Evolutionary conservation across 2,888 invertebrate species (phyloP), one percentile per base, ranked within the genome.

Genomic region (Brenthis daphne): DNA sequence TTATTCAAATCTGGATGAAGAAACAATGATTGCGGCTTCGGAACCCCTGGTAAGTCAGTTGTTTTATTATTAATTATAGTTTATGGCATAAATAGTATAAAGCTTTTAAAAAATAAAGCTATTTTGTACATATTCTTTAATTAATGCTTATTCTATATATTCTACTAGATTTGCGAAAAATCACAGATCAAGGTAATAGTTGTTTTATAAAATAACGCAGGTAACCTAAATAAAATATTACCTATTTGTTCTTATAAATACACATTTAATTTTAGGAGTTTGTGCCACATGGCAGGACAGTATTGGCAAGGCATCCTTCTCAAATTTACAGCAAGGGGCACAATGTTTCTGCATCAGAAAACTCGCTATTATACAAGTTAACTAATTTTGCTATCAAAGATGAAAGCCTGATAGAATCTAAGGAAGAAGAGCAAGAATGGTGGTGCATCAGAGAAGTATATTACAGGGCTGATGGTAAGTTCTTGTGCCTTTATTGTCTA

Each of bases 21-120:
- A 94, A 94, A 95, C 93, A 92, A 97, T 97, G 96, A 97, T 97
- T 92, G 96, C 97, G 94, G 97, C 97, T 93, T 96, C 96, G 92
- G 97, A 97, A 94, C 97, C 97, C 93, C 94, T 96, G 96, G 97
- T 96, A 89, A 82, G 82, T 37, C 77, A 66, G 20, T 73, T 71
- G 75, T 77, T 68, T 20, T 76, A 75, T 68, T 56, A 12, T 54
- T 68, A 65, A 69, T 68, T 60, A 73, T 75, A 6, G 68, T 69
- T 55, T 57, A 53, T 16, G 61, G n/a, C 5, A 24, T 13, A 20
- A 43, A 24, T 48, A 48, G 13, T 1, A 58, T 33, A 33, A 3
- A 33, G 37, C 6, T 8, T 37, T 37, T 37, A 8, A 37, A 37
- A 37, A 37, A 6, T 37, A 37, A 37, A 6, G 37, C 37, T 37